Base-by-base conservation (phyloP, 2,888 invertebrate genomes). In the Eupithecia vulgata region DNA sequence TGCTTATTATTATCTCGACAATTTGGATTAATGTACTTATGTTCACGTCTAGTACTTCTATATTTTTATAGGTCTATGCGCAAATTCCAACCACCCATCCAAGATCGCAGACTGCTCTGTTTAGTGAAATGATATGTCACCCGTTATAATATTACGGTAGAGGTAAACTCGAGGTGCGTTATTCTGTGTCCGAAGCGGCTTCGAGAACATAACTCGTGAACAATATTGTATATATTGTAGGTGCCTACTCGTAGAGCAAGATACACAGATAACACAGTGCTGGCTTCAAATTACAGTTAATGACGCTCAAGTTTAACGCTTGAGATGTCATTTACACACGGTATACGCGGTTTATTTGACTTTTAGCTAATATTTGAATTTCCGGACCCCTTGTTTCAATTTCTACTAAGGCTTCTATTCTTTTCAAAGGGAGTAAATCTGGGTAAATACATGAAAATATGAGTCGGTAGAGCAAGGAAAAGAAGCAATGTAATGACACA, bases 91-190 rank as follows among this genome's bases (percentile, higher is more conserved):
- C 15, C 65, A 7, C 21, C 25, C 65, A 37, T 15, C 65, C 40
- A 25, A 65, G 40, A 65, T 21, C 5, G 37, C 21, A 34, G 61
- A 67, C 61, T 30, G 48, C 5, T 17, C 59, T 68, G 30, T 15
- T 66, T 68, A 68, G 61, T 66, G 62, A 67, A 71, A 71, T 62
- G 40, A 71, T 71, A 68, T 70, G 68, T 72, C 67, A 62, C 62
- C 74, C 74, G 74, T 75, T 75, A 72, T 57, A 65, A 69, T 65
- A 68, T 71, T 71, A 69, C 74, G 67, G 71, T 74, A 67, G 59
- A 67, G 69, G 45, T 15, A 7, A 61, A 15, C 17, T 34, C 12
- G 61, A 61, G 25, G 52, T 57, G 67, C 67, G 74, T 62, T n/a
- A n/a, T n/a, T 66, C 37, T 52, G 45, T 37, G 71, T 48, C 66